Evolutionary conservation across 2,113 vertebrate species (phyloP), one percentile per base, ranked within the genome.

Genomic region (Gopherus evgoodei): DNA sequence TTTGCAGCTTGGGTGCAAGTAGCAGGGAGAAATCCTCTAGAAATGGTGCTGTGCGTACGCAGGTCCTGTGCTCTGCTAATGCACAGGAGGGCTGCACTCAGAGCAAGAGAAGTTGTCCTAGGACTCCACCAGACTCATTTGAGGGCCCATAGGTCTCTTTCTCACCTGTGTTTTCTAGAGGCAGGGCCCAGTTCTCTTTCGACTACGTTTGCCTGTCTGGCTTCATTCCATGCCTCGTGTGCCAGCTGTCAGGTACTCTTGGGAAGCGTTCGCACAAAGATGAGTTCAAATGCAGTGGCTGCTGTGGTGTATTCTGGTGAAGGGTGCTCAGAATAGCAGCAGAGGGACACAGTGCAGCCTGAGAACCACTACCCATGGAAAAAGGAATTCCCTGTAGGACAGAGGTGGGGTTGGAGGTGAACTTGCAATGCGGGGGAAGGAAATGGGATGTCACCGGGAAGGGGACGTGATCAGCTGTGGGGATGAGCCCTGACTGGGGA

Each of bases 11-110:
- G 24, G 24, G 2, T 44, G 42, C 21, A 24, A 11, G 75, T 44
- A 59, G 25, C 57, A 53, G 8, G 83, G 84, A 47, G 72, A 14
- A 1, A 0, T 9, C 0, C 2, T 19, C 27, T 2, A 0, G 6
- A 82, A 49, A 0, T 1, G 22, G 31, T 24, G 35, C 25, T 21
- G 17, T 49, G 27, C 29, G 11, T 35, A 65, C 16, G 12, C 14
- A 5, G 47, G 25, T 14, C 75, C 42, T 16, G 24, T 16, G 78
- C 44, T 29, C 76, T 27, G 17, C 0, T 2, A 2, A 52, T 0
- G 22, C 11, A 57, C 78, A 16, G 50, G 24, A 27, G 42, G 10
- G 42, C 24, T 27, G 75, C 42, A 27, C 75, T 78, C 22, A 78
- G 47, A 78, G 75, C 75, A 47, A 78, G 42, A 13, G 38, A 78